phyloP scores from a whole-genome alignment of 2,113 vertebrate species.

The Cynopterus brachyotis region DNA sequence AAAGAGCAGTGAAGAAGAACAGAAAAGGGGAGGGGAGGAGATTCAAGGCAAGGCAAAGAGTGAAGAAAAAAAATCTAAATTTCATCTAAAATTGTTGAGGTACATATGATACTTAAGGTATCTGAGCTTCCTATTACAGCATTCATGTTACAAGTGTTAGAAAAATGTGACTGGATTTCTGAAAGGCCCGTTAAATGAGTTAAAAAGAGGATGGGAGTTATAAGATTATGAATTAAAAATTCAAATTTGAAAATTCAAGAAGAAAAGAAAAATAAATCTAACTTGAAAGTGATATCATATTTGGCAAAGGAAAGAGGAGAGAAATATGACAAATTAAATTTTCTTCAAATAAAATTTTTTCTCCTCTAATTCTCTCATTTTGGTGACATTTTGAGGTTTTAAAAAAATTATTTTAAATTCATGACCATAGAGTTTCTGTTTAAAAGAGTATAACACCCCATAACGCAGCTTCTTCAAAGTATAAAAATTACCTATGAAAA shows the following conservation, averaged over 20 bases:
- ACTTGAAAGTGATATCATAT: not conserved
- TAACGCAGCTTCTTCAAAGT: not conserved
- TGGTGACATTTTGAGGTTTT: not conserved
- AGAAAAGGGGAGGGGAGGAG: not conserved
- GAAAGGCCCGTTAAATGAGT: constrained; percentile 20
- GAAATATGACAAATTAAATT: not conserved
- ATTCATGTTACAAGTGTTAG: constrained; percentile 67
- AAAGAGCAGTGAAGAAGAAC: not conserved
- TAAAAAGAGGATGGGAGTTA: not conserved
- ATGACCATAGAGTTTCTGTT: not conserved
- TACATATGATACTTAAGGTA: constrained; percentile 52
- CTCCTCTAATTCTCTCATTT: not conserved
- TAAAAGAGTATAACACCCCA: not conserved
- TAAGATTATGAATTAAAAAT: not conserved
- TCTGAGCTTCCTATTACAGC: constrained; percentile 62
- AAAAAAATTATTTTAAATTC: not conserved
- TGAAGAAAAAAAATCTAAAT: not conserved
- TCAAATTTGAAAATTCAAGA: constrained; percentile 36
- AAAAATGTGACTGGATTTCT: constrained; percentile 67
- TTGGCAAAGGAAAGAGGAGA: not conserved
- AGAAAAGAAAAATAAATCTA: not conserved
- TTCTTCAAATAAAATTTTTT: not conserved
- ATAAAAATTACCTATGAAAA: constrained; percentile 11
- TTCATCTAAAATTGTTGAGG: not conserved
- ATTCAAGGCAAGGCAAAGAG: not conserved